Conservation (phyloP, 2,113 vertebrate species). For the Entosphenus tridentatus region DNA sequence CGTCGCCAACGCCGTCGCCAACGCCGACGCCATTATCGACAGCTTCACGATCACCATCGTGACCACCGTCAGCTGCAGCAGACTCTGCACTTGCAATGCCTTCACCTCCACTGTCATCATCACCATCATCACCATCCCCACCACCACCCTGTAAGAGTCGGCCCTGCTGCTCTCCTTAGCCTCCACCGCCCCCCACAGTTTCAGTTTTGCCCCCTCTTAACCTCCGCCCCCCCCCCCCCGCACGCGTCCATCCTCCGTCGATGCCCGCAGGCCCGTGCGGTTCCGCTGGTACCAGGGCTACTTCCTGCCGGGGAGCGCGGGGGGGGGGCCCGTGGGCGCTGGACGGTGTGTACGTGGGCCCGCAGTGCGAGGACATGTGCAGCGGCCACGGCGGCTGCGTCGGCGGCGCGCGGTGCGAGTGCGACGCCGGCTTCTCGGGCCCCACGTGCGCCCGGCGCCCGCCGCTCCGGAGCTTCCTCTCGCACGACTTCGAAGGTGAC, state of each 20-base stretch:
- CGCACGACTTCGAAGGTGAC: conserved; percentile 94
- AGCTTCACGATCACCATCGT: not conserved
- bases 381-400: conserved; percentile 62
- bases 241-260: not conserved
- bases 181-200: not conserved
- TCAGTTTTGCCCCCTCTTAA: not conserved
- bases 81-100: not conserved
- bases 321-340: conserved; percentile 77
- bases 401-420: conserved; percentile 55
- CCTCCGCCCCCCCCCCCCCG: not conserved
- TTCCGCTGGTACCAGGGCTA: conserved; percentile 89
- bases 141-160: not conserved
- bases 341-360: conserved; percentile 76
- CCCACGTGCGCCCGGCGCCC: conserved; percentile 53
- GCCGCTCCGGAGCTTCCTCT: conserved; percentile 76
- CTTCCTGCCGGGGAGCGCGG: conserved; percentile 46
- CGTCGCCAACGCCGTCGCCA: too few species aligned
- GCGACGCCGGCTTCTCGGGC: conserved; percentile 61
- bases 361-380: conserved; percentile 91
- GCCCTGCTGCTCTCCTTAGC: not conserved
- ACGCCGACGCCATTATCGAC: too few species aligned
- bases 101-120: not conserved
- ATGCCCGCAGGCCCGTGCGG: conserved; percentile 42
- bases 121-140: too few species aligned
- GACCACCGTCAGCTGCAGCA: not conserved